Evolutionary conservation across 2,113 vertebrate species (phyloP), one percentile per base, ranked within the genome.

Genomic region (Salvelinus sp.): DNA sequence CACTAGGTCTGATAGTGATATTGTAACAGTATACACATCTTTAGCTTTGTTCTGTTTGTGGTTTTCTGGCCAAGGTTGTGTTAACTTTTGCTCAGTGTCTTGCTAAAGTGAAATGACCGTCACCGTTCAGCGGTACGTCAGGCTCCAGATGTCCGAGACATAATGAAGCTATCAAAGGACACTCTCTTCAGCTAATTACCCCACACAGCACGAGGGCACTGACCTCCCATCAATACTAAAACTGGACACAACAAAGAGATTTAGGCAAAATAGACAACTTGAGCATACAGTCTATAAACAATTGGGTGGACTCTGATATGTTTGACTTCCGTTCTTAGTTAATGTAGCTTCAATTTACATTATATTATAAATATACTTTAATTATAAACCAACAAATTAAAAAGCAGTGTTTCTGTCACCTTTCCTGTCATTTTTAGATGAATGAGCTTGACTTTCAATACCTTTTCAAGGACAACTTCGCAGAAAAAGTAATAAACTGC

Each of bases 141-240:
- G 20, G 65, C 69, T 72, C 77, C 70, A 67, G 67, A 70, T 74
- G 77, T 83, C 73, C 23, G 2, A 0, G 75, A 78, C 62, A 62
- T 82, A 76, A 89, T 64, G 65, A 76, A 73, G 74, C 83, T 64
- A 76, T 88, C 75, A 72, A 75, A 79, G 73, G 72, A 80, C 77
- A 74, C 30, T 50, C 30, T 77, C 60, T 64, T 81, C 72, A 75
- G 18, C 86, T 73, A 85, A 90, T 87, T 88, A 87, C 74, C 65
- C 50, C n/a, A 30, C 78, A 64, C 82, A 77, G 82, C 62, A 60
- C 77, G 77, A 47, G 68, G 30, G 54, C 76, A 75, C 63, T 4
- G 44, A 80, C 78, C 72, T 73, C 47, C 47, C 74, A 77, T 77
- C 76, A 78, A 64, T 44, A 70, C 58, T 74, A 70, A 75, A 69